Evolutionary conservation across 2,797 vertebrate species (phyloP), one percentile per base, ranked within the genome.

Genomic region (Sparus aurata): DNA sequence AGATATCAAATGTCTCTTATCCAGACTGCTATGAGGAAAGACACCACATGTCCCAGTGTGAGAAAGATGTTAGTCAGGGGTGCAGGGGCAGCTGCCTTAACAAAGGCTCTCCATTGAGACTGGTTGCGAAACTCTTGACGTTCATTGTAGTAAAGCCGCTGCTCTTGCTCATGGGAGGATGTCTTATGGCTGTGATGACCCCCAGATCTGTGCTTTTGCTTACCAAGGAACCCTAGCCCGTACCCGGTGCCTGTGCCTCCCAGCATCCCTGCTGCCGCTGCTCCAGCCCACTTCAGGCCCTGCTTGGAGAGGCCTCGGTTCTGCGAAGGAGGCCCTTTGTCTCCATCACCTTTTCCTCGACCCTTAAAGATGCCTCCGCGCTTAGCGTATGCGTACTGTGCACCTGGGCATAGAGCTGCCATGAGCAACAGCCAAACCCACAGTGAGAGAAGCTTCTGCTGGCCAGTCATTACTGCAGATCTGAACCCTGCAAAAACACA

Each of bases 221-320:
- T 91, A 3, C 94, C 92, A 0, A 95, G 75, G 15, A 95, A 87
- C 4, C 94, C 93, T 70, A 96, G 82, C 4, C 95, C 94, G 0
- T 91, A 95, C 0, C 95, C 94, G 1, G 94, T 91, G 20, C 93
- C 95, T 0, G 93, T 92, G 15, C 95, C 94, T 0, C 95, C 95
- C 45, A 94, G 55, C 1, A 93, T 84, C 3, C 94, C 95, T 0
- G 92, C 95, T 0, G 91, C 94, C 2, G 93, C 94, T 0, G 93
- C 94, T 25, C 95, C 95, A 0, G 90, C 94, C 93, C 87, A 80
- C 89, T 95, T 96, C 59, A 94, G 75, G 7, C 94, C 94, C 16
- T 90, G 83, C 68, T 90, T 94, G 73, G 94, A 75, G 49, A 91
- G 86, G 43, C 90, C 90, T 41, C 18, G 61, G 38, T 70, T 75